Conservation (phyloP, 2,113 vertebrate species). For the Tenrec ecaudatus region DNA sequence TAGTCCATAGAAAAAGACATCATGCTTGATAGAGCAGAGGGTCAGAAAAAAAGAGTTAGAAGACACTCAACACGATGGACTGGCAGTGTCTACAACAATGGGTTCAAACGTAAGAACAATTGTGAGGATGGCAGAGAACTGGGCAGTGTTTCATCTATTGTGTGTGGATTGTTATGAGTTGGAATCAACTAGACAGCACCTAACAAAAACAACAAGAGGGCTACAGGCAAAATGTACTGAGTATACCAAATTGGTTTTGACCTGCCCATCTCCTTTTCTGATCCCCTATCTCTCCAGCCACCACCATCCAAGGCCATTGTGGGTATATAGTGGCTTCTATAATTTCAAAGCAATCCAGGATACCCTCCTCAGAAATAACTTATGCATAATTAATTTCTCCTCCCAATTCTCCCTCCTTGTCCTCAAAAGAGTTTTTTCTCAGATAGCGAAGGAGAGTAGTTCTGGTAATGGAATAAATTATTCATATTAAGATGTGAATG, state of each 20-base stretch:
- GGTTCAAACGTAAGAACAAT: too few species aligned
- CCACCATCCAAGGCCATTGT: not conserved
- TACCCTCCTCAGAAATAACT: not conserved
- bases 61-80: too few species aligned
- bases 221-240: not conserved
- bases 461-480: conserved; percentile 28
- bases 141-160: too few species aligned
- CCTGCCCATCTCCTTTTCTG: not conserved
- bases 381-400: conserved; percentile 7
- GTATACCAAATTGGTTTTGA: not conserved
- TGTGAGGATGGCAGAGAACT: too few species aligned
- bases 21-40: too few species aligned
- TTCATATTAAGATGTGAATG: conserved; percentile 10
- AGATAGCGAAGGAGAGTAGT: conserved; percentile 10
- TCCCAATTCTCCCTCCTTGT: not conserved
- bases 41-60: too few species aligned
- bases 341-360: conserved; percentile 26
- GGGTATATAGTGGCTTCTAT: not conserved
- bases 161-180: not conserved
- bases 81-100: too few species aligned
- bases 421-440: not conserved
- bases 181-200: not conserved
- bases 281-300: not conserved
- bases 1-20: too few species aligned
- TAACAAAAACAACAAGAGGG: too few species aligned